A percentile compares a stretch with the other conserved stretches of the same genome.
phyloP scores from a whole-genome alignment of 2,797 vertebrate species.

The Philypnodon macrostomus region DNA sequence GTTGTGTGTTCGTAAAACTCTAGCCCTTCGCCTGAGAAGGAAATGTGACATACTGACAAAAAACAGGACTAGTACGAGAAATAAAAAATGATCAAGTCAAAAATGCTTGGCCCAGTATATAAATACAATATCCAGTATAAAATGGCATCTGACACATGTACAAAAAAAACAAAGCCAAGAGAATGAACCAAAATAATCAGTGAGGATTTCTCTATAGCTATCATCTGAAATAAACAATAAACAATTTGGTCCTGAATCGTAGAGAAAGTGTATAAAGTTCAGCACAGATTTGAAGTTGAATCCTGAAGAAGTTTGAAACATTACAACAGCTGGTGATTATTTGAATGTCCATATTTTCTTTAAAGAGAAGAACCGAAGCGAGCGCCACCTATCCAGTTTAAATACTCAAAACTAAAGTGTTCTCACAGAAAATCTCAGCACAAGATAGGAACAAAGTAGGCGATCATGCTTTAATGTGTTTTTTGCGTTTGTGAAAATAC shows the following conservation, averaged over 20 bases:
- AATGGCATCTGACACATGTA: slow-evolving; percentile 97
- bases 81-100: slow-evolving; percentile 72
- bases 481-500: slow-evolving; percentile 71
- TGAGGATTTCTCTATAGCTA: slow-evolving; percentile 86
- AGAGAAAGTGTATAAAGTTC: slow-evolving; percentile 85
- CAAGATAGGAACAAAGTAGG: slow-evolving; percentile 88
- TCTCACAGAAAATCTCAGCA: slow-evolving; percentile 91
- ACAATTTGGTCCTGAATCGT: slow-evolving; percentile 97
- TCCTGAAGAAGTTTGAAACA: slow-evolving; percentile 91
- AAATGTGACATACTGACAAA: slow-evolving; percentile 80
- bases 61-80: slow-evolving; percentile 78
- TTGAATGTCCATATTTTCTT: slow-evolving; percentile 70
- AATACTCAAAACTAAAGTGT: slow-evolving; percentile 91
- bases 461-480: slow-evolving; percentile 84
- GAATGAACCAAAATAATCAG: slow-evolving; percentile 81
- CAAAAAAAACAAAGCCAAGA: slow-evolving; percentile 82
- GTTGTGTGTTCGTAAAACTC: slow-evolving; percentile 87
- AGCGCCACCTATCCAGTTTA: slow-evolving; percentile 95
- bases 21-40: slow-evolving; percentile 99
- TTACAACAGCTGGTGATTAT: slow-evolving; percentile 99
- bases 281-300: slow-evolving; percentile 98
- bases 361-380: slow-evolving; percentile 87
- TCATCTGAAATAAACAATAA: slow-evolving; percentile 84
- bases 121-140: slow-evolving; percentile 97
- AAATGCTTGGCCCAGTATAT: slow-evolving; percentile 97